Percentiles rank a stretch among this genome's conserved stretches.
Conservation (phyloP, 2,888 invertebrate species). For the Caradrina kadenii region DNA sequence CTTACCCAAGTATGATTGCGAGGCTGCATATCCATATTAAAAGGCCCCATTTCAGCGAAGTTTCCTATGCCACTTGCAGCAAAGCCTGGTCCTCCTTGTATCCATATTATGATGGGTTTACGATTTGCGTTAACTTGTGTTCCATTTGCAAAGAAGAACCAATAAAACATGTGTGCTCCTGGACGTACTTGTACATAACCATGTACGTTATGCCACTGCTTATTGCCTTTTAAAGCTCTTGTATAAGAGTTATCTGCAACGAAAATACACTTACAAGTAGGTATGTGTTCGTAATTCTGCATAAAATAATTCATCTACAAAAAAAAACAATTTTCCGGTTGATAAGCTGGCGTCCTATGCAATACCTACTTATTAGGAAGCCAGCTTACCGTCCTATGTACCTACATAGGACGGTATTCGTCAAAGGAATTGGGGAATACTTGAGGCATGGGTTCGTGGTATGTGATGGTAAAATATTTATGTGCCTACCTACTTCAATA, state of each 20-base stretch:
- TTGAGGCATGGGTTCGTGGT: background rate
- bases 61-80: constrained; percentile 96
- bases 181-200: constrained; percentile 93
- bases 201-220: constrained; percentile 83
- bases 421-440: background rate
- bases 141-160: constrained; percentile 95
- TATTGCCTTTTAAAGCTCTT: constrained; percentile 66
- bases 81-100: constrained; percentile 97
- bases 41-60: constrained; percentile 95
- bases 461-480: too few relatives aligned
- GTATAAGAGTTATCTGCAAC: constrained; percentile 73
- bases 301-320: background rate
- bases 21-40: constrained; percentile 91
- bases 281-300: background rate
- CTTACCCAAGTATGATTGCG: constrained; percentile 94
- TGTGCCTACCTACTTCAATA: too few relatives aligned
- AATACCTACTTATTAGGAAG: too few relatives aligned
- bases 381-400: too few relatives aligned
- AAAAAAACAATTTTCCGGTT: background rate
- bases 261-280: background rate
- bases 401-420: background rate
- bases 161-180: constrained; percentile 95
- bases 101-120: constrained; percentile 95
- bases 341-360: background rate
- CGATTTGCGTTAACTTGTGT: constrained; percentile 88